Evolutionary conservation across 2,888 invertebrate genomes (phyloP), one percentile per base, ranked within the genome.

Genomic region (Phaedon cochleariae): DNA sequence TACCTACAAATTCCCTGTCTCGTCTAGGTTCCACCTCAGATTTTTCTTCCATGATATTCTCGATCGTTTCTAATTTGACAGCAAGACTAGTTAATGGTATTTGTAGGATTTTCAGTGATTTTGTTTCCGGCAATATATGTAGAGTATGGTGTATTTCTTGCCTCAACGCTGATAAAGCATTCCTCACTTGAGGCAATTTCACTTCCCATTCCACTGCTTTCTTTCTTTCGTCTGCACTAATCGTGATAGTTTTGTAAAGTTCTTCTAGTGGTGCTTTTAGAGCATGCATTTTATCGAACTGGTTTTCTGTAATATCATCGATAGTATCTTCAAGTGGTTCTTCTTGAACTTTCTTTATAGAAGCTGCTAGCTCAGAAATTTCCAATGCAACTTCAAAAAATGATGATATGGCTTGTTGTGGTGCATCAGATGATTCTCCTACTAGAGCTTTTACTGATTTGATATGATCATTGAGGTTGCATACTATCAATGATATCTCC

Each of bases 221-320:
- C 20, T 64, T 37, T 18, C 71, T 45, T 18, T 22, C 54, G 17
- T 70, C 64, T 53, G 69, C 67, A 17, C 65, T 68, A 54, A 73
- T 65, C 37, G 70, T 68, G 1, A 58, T n/a, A 22, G 65, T 21
- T 21, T 67, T 68, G 53, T 65, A 55, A 18, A 78, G 49, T 62
- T 69, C 71, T 66, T 73, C 63, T 21, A 77, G 51, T 5, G 76
- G 74, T 46, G 66, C 59, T 21, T 59, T 58, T 6, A 74, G 31
- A 21, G 55, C 31, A 26, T 65, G 59, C 21, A 74, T 54, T 12
- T 59, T 53, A 29, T 61, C 52, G 21, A 15, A n/a, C 48, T 67
- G 49, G 49, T 46, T 45, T n/a, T 18, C 15, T 17, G 54, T 34
- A 9, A 66, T 58, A 48, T 65, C 67, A 31, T n/a, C n/a, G 17